Evolutionary conservation across 2,113 vertebrate species (phyloP), one percentile per base, ranked within the genome.

Genomic region (Gila orcuttii): DNA sequence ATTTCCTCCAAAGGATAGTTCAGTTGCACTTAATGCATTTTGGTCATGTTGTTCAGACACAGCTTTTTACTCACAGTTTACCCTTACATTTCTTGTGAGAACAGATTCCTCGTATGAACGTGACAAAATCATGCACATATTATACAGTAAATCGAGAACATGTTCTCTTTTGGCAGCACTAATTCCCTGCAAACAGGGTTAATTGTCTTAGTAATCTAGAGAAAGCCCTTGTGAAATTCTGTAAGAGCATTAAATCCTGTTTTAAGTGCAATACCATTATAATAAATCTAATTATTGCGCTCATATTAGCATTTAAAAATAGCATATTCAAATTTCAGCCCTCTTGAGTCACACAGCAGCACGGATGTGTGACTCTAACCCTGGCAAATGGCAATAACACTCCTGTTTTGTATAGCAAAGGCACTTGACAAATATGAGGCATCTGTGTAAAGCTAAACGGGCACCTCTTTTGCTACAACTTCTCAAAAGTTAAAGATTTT

Each of bases 341-440:
- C 45, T 68, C 25, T 62, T 42, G 36, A 59, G 33, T 42, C 77
- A 79, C 55, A 60, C 59, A 66, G 69, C 33, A 42, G 59, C 33
- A 42, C 23, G 8, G 31, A 25, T 80, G 3, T 57, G 62, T 9
- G n/a, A 23, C 33, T 82, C 6, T 69, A 21, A 69, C 64, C 66
- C 81, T 57, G 66, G 31, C 6, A 12, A 69, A n/a, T 15, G 79
- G 42, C 36, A 86, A 50, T 23, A 25, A 45, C 50, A 55, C 36
- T 47, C 57, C 39, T 39, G 66, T 71, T 39, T 50, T 11, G 2
- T 15, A 39, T 42, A 82, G 3, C 80, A 73, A 83, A 83, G 82
- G 82, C 82, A 83, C 82, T 55, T 74, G 79, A 81, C 81, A 74
- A 57, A 69, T 71, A 82, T 71, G 79, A 81, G 59, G 59, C 39